A percentile compares a stretch with the other conserved stretches of the same genome.
Evolutionary conservation across 2,113 vertebrate genomes (phyloP).

Genomic region (Pelecanus crispus): DNA sequence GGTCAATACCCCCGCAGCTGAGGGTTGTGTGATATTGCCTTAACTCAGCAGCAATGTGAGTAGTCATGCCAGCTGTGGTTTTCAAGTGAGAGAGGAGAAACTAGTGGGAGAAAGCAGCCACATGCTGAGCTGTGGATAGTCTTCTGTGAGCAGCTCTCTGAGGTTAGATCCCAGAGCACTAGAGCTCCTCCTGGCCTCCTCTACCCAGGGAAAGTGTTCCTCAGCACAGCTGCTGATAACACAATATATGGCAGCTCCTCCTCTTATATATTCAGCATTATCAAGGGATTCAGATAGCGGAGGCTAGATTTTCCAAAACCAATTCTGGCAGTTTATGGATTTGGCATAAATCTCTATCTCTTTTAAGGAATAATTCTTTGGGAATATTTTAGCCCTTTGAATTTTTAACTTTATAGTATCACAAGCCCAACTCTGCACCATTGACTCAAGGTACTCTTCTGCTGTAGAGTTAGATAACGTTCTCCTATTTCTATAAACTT

Average conservation of each 20-base stretch:
- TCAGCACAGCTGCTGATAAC: not conserved
- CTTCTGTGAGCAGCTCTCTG: not conserved
- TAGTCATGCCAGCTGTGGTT: accelerated
- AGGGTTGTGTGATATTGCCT: not conserved
- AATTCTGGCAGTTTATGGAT: not conserved
- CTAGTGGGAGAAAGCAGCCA: not conserved
- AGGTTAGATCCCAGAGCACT: not conserved
- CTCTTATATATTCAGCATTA: not conserved
- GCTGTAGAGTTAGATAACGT: not conserved
- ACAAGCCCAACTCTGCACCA: not conserved
- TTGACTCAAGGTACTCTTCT: not conserved
- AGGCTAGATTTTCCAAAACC: not conserved
- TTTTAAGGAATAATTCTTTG: not conserved
- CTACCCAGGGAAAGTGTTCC: not conserved
- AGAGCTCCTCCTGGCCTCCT: not conserved
- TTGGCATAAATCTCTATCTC: not conserved
- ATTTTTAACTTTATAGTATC: not conserved
- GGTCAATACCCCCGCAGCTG: not conserved
- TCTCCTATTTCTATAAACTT: not conserved
- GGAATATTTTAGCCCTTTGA: not conserved
- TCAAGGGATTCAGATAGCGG: not conserved
- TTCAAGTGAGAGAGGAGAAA: not conserved
- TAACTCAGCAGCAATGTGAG: not conserved
- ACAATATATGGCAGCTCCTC: not conserved
- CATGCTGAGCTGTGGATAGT: not conserved